phyloP scores from a whole-genome alignment of 2,113 vertebrate species.

The Pseudopodoces humilis region DNA sequence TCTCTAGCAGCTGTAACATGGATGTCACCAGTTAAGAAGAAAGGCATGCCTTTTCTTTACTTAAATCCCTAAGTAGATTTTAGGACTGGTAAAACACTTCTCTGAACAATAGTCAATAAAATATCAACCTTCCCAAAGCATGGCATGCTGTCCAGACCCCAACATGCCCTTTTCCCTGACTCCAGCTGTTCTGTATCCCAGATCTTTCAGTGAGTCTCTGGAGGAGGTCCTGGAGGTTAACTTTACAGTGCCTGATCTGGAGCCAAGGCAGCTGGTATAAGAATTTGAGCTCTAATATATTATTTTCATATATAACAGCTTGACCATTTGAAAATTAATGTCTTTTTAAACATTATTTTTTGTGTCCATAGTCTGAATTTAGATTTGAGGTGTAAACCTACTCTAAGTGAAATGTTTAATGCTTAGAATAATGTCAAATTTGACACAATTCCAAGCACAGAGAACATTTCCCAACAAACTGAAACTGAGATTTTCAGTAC shows the following conservation, averaged over 20 bases:
- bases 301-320: neutral
- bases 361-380: neutral
- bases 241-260: neutral
- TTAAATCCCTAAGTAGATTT: neutral
- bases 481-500: neutral
- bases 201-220: neutral
- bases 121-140: neutral
- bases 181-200: neutral
- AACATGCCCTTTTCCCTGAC: neutral
- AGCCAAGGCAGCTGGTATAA: neutral
- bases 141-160: neutral
- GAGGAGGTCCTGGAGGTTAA: neutral
- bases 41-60: neutral
- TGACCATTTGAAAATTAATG: neutral
- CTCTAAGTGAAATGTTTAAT: neutral
- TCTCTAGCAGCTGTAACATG: neutral
- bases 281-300: neutral
- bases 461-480: neutral
- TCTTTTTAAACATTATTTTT: neutral
- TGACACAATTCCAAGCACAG: neutral
- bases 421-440: neutral
- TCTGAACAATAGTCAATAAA: neutral
- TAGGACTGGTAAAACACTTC: neutral
- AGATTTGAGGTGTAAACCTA: neutral
- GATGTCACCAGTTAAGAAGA: neutral